These are phyloP conservation scores for Trididemnum miniatum DNA, from an alignment of 23 tunicate species.

Conservation along the genomic window DNA sequence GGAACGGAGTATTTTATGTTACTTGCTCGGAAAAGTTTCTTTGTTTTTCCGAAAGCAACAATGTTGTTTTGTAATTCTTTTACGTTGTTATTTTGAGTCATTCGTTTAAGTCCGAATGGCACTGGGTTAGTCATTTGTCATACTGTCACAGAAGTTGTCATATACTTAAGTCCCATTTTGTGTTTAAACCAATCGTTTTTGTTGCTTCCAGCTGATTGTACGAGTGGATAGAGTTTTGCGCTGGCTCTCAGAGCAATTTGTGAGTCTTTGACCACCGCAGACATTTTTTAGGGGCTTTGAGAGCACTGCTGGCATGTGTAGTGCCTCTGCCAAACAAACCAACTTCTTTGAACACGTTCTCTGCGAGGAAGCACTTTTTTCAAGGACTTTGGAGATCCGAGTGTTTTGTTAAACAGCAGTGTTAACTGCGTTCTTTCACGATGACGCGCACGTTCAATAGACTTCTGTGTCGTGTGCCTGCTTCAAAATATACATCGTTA, in stretches of 20 bases:
- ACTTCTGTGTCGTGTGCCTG: slow-evolving; percentile 1
- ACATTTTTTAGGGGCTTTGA: slow-evolving; percentile 1
- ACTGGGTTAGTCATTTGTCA: background rate
- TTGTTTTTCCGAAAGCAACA: too few relatives aligned
- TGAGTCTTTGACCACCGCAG: background rate
- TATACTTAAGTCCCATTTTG: background rate
- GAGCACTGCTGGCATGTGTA: slow-evolving; percentile 14
- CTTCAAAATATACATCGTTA: background rate
- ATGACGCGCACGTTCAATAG: background rate
- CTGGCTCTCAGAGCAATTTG: background rate
- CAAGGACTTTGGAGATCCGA: background rate
- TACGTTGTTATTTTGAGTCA: too few relatives aligned
- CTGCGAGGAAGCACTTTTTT: slow-evolving; percentile 19
- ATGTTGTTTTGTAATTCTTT: too few relatives aligned
- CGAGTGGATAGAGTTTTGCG: background rate
- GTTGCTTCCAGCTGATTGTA: background rate
- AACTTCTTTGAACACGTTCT: slow-evolving; percentile 16
- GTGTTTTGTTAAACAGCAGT: slow-evolving; percentile 4
- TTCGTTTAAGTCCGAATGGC: background rate
- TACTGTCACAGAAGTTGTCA: background rate
- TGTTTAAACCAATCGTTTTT: background rate
- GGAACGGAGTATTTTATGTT: too few relatives aligned
- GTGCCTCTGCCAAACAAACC: slow-evolving; percentile 4
- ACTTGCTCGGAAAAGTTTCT: too few relatives aligned
- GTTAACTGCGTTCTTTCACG: background rate